A percentile compares a stretch with the other conserved stretches of the same genome.
Conservation (phyloP, 2,888 invertebrate genomes). For the Epistrophella euchroma region DNA sequence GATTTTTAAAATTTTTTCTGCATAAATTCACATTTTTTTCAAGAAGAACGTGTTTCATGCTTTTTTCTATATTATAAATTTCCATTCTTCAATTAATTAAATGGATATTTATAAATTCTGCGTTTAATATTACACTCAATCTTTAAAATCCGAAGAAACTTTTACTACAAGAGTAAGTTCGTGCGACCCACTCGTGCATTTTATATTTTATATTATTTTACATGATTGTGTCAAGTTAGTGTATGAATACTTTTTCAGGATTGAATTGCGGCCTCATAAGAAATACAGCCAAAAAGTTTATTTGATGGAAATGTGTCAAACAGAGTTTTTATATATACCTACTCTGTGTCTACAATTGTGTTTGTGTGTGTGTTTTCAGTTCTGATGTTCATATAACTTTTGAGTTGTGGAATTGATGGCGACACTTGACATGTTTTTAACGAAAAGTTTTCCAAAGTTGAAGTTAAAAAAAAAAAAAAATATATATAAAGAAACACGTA, state of each 20-base stretch:
- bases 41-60: too few relatives aligned
- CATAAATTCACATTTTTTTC: too few relatives aligned
- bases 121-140: too few relatives aligned
- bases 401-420: conserved; percentile 57
- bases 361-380: conserved; percentile 2
- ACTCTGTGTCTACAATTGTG: background rate
- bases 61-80: too few relatives aligned
- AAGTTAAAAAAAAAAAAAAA: background rate
- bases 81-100: too few relatives aligned
- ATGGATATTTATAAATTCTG: too few relatives aligned
- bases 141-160: too few relatives aligned
- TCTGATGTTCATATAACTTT: conserved; percentile 37
- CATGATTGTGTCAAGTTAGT: conserved; percentile 28
- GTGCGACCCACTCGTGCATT: too few relatives aligned
- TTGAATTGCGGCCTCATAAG: conserved; percentile 22
- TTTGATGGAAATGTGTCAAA: conserved; percentile 72
- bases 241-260: conserved; percentile 9
- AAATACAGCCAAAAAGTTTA: conserved; percentile 28
- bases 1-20: too few relatives aligned
- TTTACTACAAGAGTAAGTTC: too few relatives aligned
- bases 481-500: conserved; percentile 10
- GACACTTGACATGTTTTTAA: conserved; percentile 69
- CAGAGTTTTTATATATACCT: conserved; percentile 37
- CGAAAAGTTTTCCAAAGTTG: conserved; percentile 23
- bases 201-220: background rate